A percentile compares a stretch with the other conserved stretches of the same genome.
These are phyloP conservation scores for Papilio elwesi DNA, from an alignment of 2,888 invertebrate genomes.

Conservation along the genomic window DNA sequence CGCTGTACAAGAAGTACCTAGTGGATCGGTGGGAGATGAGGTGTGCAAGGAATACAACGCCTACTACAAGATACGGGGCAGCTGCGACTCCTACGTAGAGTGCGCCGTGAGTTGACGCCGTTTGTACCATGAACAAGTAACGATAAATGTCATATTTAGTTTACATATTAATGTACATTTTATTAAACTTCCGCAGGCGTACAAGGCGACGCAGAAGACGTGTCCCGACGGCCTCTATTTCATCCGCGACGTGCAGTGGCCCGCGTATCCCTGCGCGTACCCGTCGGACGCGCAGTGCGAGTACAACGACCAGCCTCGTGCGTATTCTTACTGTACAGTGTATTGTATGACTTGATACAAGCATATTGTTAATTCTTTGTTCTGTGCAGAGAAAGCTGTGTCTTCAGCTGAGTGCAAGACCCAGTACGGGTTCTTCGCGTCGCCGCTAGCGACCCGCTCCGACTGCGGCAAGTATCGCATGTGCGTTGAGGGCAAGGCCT, in stretches of 20 bases:
- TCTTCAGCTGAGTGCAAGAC: slow-evolving; percentile 90
- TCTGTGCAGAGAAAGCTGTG: slow-evolving; percentile 83
- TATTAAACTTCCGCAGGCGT: slow-evolving; percentile 66
- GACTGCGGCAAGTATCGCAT: slow-evolving; percentile 90
- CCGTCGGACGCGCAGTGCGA: slow-evolving; percentile 90
- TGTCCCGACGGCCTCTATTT: slow-evolving; percentile 92
- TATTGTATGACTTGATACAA: slow-evolving; percentile 82
- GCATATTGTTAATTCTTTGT: background rate
- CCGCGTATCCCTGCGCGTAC: slow-evolving; percentile 91
- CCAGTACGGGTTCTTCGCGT: slow-evolving; percentile 89
- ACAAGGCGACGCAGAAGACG: slow-evolving; percentile 85
- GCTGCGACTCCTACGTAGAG: slow-evolving; percentile 89
- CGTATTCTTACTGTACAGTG: slow-evolving; percentile 64
- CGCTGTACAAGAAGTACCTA: background rate
- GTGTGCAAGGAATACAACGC: slow-evolving; percentile 80
- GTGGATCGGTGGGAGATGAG: background rate
- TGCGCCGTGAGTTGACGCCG: slow-evolving; percentile 74
- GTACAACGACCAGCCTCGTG: slow-evolving; percentile 85
- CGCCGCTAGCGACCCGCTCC: slow-evolving; percentile 49
- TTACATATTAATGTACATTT: too few species aligned
- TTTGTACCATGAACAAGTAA: too few species aligned
- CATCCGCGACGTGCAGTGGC: slow-evolving; percentile 86
- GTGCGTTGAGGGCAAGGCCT: slow-evolving; percentile 87
- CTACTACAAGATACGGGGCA: slow-evolving; percentile 84
- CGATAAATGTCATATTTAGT: too few species aligned